A percentile compares a stretch with the other conserved stretches of the same genome.
Conservation (phyloP, 2,797 vertebrate species). For the Etheostoma nigrum region DNA sequence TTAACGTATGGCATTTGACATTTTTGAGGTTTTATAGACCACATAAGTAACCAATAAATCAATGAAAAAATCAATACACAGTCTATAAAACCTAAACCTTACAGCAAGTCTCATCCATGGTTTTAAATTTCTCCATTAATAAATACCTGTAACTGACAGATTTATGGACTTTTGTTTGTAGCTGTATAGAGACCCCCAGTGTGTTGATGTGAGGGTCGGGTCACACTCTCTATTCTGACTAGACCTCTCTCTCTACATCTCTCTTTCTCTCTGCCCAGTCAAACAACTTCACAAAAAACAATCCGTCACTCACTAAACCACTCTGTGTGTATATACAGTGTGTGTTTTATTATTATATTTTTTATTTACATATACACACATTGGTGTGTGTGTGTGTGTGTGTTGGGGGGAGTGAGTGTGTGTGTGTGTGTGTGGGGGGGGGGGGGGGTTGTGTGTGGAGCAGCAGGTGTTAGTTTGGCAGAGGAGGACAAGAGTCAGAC, state of each 20-base stretch:
- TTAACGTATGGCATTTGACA: not conserved
- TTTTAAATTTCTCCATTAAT: conserved; percentile 28
- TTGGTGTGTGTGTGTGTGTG: conserved; percentile 20
- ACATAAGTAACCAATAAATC: conserved; percentile 14
- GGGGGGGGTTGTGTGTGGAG: conserved; percentile 30
- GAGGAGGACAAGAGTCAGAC: conserved; percentile 75
- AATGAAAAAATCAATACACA: not conserved
- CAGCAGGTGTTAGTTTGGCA: conserved; percentile 88
- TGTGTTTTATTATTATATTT: conserved; percentile 5
- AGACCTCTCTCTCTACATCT: conserved; percentile 21
- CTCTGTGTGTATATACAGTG: conserved; percentile 45
- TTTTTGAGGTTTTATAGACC: not conserved
- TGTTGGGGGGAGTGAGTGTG: not conserved
- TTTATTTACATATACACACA: conserved; percentile 51
- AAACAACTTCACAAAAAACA: conserved; percentile 69
- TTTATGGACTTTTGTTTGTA: conserved; percentile 67
- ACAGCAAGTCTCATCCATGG: not conserved
- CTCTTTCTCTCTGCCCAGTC: conserved; percentile 63
- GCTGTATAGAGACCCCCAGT: conserved; percentile 43
- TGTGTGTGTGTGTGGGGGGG: conserved; percentile 9
- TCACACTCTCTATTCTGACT: conserved; percentile 33
- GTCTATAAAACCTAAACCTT: conserved; percentile 1
- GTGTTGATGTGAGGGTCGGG: conserved; percentile 52
- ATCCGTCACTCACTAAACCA: conserved; percentile 63
- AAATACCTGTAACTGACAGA: conserved; percentile 54